Base-by-base conservation (phyloP, 2,888 invertebrate genomes). In the Tipula helvola region DNA sequence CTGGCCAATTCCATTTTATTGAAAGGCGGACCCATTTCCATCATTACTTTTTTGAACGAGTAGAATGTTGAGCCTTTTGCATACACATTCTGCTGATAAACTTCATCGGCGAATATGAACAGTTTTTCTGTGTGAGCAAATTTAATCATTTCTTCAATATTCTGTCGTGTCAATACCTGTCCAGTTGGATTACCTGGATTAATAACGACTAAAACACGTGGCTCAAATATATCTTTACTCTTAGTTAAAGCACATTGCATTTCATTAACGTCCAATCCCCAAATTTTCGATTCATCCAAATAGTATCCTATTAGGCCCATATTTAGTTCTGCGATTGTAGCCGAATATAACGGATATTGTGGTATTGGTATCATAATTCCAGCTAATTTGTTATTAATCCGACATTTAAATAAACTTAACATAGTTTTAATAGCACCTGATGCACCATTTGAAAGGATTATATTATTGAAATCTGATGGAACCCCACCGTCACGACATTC, bases 141-240 rank as follows among this genome's bases (percentile, higher is more conserved):
- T 91, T 95, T 95, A 87, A 99, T 96, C 88, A 99, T 94, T 87
- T 94, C 94, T 91, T 96, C 96, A 90, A 99, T 99, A 91, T 99
- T 99, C 83, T 95, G 91, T 83, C 95, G 94, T 0, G 97, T 95
- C 88, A 99, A 92, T 84, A 99, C 99, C 92, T 96, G 96, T 4
- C 98, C 99, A 5, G 99, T 99, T 13, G 99, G 99, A 92, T 99
- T 99, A 86, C 99, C 99, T 0, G 99, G 99, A 93, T 99, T 99
- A 90, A 99, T 99, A 87, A 99, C 94, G 52, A 97, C 98, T 87
- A 99, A 92, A 0, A 96, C 98, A 85, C 98, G 93, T 0, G 98
- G 97, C 88, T 93, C 93, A 90, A 94, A 94, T 0, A 88, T 89
- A 87, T 92, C 92, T 88, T 92, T 93, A 0, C 95, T 94, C 89